Evolutionary conservation across 1,140 invertebrate species (phyloP).

Genomic region (Caenorhabditis inopinata): DNA sequence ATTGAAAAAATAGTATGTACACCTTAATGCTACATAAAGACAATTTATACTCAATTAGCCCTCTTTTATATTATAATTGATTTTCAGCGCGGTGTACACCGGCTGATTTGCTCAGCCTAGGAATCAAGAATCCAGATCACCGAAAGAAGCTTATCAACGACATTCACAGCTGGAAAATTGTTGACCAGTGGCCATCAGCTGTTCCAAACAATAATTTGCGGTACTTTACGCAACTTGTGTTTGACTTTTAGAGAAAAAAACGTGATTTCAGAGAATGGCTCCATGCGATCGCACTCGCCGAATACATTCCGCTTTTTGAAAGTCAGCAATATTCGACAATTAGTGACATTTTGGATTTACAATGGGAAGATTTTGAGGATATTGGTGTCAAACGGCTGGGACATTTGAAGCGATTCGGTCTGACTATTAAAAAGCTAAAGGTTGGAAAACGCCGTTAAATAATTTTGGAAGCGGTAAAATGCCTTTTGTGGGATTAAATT

Average conservation of each 20-base stretch:
- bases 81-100: constrained; percentile 84
- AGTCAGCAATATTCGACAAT: constrained; percentile 90
- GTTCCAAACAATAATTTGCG: constrained; percentile 14
- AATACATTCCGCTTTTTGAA: constrained; percentile 67
- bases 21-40: too few relatives aligned
- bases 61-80: too few relatives aligned
- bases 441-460: constrained; percentile 72
- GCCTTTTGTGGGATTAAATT: too few relatives aligned
- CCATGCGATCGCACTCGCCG: constrained; percentile 53
- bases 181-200: constrained; percentile 73
- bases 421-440: constrained; percentile 94
- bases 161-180: constrained; percentile 88
- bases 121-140: constrained; percentile 95
- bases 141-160: constrained; percentile 91
- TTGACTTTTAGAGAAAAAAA: too few relatives aligned
- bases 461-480: constrained; percentile 68
- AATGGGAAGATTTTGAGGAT: constrained; percentile 98
- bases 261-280: constrained; percentile 54
- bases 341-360: constrained; percentile 80
- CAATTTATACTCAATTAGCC: too few relatives aligned
- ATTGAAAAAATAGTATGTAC: too few relatives aligned
- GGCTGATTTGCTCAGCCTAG: constrained; percentile 79
- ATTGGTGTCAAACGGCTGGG: constrained; percentile 85
- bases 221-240: constrained; percentile 32
- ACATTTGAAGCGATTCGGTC: constrained; percentile 94